Base-by-base conservation (phyloP, 2,797 vertebrate genomes). In the Cirrhinus molitorella region DNA sequence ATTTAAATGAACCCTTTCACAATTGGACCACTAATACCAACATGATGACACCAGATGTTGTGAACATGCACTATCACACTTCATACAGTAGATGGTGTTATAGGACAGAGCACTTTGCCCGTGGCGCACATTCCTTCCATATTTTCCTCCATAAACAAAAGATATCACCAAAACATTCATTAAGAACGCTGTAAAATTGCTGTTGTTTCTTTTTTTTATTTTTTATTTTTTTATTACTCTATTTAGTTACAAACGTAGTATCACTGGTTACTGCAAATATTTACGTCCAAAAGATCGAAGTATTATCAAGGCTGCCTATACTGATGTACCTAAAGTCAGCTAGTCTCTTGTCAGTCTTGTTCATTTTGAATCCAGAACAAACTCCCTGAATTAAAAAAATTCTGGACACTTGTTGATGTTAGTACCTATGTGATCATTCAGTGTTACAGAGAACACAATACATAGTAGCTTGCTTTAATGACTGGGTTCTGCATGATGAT, bases 11-110 rank as follows among this genome's bases (percentile, higher is more conserved):
- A 67, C 7, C 16, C 3, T 65, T 25, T 49, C 16, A 74, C 28
- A 19, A 6, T 53, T 11, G 7, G 17, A 65, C 17, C 13, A 10
- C 49, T 34, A 23, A 51, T 21, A 37, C 8, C 28, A 21, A 1
- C 28, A 34, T 5, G n/a, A 31, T 28, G n/a, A 70, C 8, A 17
- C 8, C 5, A 4, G 34, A 43, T 10, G 53, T n/a, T 25, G n/a
- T 14, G 49, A 5, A 85, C 43, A 34, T 79, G 25, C 47, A 45
- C 21, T 40, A 7, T 53, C 6, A 59, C n/a, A 25, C 19, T 37
- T 73, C 6, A 1, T 78, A 63, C 91, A 87, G 79, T 77, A 89
- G 92, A 81, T 85, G 89, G 90, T 78, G 87, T 65, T 81, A 91
- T 34, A 83, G 25, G 67, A 45, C 45, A 83, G 51, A 74, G 70